phyloP scores from a whole-genome alignment of 2,888 invertebrate species.

The Apodemia mormo region DNA sequence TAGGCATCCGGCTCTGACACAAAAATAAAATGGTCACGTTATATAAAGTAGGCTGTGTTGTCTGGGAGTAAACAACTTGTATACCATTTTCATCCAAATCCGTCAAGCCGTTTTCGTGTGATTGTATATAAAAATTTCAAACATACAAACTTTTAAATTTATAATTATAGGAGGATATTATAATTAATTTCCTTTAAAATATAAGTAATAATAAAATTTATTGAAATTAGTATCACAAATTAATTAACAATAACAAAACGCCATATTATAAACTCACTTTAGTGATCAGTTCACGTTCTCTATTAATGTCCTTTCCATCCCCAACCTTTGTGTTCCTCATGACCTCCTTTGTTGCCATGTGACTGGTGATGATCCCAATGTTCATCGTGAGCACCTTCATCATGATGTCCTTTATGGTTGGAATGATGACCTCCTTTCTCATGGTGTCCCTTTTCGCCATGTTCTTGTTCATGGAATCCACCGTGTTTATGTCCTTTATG shows the following conservation, averaged over 20 bases:
- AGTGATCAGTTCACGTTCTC: slow-evolving; percentile 29
- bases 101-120: too few relatives aligned
- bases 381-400: slow-evolving; percentile 87
- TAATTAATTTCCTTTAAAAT: background rate
- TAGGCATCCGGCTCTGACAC: too few relatives aligned
- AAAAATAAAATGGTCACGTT: too few relatives aligned
- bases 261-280: slow-evolving; percentile 1
- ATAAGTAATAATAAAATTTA: slow-evolving; percentile 22
- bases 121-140: too few relatives aligned
- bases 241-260: slow-evolving; percentile 39
- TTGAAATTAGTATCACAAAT: slow-evolving; percentile 38
- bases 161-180: background rate
- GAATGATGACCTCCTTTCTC: slow-evolving; percentile 90
- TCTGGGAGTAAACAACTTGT: too few relatives aligned
- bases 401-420: slow-evolving; percentile 89
- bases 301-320: slow-evolving; percentile 80
- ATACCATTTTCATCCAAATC: too few relatives aligned
- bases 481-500: slow-evolving; percentile 90
- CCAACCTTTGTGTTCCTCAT: slow-evolving; percentile 90
- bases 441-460: slow-evolving; percentile 89
- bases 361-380: slow-evolving; percentile 87
- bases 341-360: slow-evolving; percentile 89
- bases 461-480: slow-evolving; percentile 88
- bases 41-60: too few relatives aligned
- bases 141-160: too few relatives aligned